phyloP scores from a whole-genome alignment of 2,113 vertebrate genomes.

The Cranoglanis bouderius region DNA sequence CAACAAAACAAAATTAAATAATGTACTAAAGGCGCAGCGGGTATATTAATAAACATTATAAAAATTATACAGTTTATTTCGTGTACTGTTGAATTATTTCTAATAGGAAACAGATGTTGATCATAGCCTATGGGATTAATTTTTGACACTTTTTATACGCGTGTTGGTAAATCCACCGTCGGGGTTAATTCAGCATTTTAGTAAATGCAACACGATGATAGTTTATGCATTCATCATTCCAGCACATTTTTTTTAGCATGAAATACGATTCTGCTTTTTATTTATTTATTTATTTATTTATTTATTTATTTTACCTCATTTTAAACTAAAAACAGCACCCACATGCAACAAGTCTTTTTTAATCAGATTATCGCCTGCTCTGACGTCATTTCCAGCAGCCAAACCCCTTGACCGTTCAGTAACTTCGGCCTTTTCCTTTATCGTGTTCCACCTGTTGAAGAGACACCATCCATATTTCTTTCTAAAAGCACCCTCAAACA shows the following conservation, averaged over 20 bases:
- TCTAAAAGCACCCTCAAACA: slow-evolving; percentile 60
- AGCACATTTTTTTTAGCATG: background rate
- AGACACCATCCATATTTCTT: slow-evolving; percentile 64
- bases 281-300: too few relatives aligned
- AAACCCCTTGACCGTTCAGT: slow-evolving; percentile 34
- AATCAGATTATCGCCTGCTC: background rate
- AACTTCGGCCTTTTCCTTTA: slow-evolving; percentile 70
- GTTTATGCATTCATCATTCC: background rate
- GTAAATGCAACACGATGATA: background rate
- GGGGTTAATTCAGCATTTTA: background rate
- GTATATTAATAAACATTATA: background rate
- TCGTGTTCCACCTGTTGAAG: slow-evolving; percentile 90
- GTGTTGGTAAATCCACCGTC: background rate
- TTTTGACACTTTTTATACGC: background rate
- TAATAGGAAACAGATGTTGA: background rate
- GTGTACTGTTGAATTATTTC: background rate
- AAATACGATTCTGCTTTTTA: background rate
- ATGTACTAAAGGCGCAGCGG: background rate
- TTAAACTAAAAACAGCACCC: background rate
- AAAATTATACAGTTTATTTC: background rate
- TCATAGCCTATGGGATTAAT: background rate
- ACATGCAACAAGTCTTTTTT: background rate
- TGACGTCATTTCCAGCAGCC: slow-evolving; percentile 21
- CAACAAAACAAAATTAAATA: background rate
- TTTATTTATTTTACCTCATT: background rate